Conservation (phyloP, 2,888 invertebrate genomes). For the Balanococcus diminutus region DNA sequence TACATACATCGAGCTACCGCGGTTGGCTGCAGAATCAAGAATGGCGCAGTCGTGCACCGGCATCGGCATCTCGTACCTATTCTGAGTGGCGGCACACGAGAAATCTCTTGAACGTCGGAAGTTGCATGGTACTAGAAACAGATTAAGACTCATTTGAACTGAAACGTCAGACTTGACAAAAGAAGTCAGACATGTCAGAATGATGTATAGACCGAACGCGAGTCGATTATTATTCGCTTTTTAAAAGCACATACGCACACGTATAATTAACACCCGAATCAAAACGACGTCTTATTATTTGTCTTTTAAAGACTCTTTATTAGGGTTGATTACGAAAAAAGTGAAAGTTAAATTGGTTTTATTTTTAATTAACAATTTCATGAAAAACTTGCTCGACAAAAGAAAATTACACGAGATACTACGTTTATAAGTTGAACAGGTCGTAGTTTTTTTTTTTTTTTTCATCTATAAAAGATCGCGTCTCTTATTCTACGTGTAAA, state of each 20-base stretch:
- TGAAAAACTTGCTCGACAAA: slow-evolving; percentile 10
- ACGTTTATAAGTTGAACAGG: background rate
- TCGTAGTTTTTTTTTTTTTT: background rate
- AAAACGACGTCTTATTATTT: slow-evolving; percentile 8
- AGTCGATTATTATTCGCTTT: slow-evolving; percentile 29
- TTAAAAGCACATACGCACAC: background rate
- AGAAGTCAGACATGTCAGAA: background rate
- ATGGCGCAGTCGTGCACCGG: background rate
- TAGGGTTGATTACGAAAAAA: slow-evolving; percentile 34
- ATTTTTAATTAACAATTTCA: slow-evolving; percentile 21
- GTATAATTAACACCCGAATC: slow-evolving; percentile 34
- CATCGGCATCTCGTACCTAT: too few species aligned
- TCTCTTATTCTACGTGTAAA: background rate
- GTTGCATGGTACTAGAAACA: background rate
- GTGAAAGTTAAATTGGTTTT: slow-evolving; percentile 28
- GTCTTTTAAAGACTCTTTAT: slow-evolving; percentile 32
- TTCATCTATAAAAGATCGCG: background rate
- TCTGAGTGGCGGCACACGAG: background rate
- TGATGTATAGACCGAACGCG: slow-evolving; percentile 10
- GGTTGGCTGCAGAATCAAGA: background rate
- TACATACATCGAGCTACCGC: background rate
- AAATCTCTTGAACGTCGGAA: slow-evolving; percentile 1
- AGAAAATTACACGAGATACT: slow-evolving; percentile 22
- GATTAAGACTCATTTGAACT: slow-evolving; percentile 10
- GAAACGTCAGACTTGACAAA: background rate